Conservation (phyloP, 2,797 vertebrate species). For the Leptatherina wallacei region DNA sequence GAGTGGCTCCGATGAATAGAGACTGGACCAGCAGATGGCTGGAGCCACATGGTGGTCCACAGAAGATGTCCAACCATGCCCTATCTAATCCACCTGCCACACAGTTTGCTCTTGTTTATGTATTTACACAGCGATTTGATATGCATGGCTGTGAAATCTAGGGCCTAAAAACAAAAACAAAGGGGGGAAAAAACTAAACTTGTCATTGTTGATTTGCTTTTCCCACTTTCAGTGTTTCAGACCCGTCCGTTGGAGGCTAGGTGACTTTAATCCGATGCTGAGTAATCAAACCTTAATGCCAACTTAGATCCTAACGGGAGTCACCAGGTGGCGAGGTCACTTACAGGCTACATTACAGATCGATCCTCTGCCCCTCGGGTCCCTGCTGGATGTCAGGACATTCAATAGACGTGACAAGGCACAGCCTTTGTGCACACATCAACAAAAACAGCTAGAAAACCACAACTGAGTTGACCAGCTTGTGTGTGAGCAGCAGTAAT, state of each 20-base stretch:
- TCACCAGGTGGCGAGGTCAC: slow-evolving; percentile 69
- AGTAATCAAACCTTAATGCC: slow-evolving; percentile 38
- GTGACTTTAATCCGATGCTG: slow-evolving; percentile 34
- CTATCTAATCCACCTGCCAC: slow-evolving; percentile 72
- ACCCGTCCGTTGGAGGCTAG: background rate
- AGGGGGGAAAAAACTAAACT: background rate
- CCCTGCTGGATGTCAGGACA: slow-evolving; percentile 62
- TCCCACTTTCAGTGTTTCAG: background rate
- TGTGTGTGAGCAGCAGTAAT: slow-evolving; percentile 18
- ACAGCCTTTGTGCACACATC: slow-evolving; percentile 21
- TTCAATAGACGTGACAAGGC: slow-evolving; percentile 30
- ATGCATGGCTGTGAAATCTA: slow-evolving; percentile 28
- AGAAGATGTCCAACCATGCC: slow-evolving; percentile 68
- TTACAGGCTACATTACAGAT: slow-evolving; percentile 80
- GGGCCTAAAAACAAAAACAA: slow-evolving; percentile 2
- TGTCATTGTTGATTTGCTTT: slow-evolving; percentile 1
- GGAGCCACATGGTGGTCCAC: slow-evolving; percentile 79
- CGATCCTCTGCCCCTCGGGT: slow-evolving; percentile 69
- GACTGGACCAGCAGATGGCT: slow-evolving; percentile 84
- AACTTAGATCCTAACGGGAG: slow-evolving; percentile 56
- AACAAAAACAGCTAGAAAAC: slow-evolving; percentile 36
- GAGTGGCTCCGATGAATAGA: slow-evolving; percentile 81
- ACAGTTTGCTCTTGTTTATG: slow-evolving; percentile 61
- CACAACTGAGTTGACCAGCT: slow-evolving; percentile 22
- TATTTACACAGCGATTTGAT: slow-evolving; percentile 48